Base-by-base conservation (phyloP, 1,140 invertebrate genomes). In the Eriocheir sinensis region DNA sequence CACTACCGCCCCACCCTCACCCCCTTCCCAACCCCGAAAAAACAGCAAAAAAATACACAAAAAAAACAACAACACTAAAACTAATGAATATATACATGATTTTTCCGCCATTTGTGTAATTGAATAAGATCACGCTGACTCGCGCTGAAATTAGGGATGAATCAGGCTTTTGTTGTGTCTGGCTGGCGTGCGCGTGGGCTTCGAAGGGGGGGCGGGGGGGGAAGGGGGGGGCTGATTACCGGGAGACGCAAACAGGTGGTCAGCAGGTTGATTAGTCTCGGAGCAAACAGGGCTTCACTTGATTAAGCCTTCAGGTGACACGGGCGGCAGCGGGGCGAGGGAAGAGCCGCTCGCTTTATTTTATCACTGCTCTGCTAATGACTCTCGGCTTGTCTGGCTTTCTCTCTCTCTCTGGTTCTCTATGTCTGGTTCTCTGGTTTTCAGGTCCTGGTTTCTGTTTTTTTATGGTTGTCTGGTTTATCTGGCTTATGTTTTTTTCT, bases 241-340 rank as follows among this genome's bases (percentile, higher is more conserved):
- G 27, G 60, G 60, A n/a, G 60, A 72, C 21, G 21, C 60, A 72
- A 72, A 72, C 60, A 72, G 21, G 60, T 21, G 60, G 60, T 8
- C 1, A 72, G 21, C 60, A n/a, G 60, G 21, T 72, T 72, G 60
- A 72, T 72, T 72, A 72, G 60, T n/a, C 27, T n/a, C 6, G 60
- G 60, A n/a, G n/a, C 60, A 72, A 72, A 72, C 60, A 72, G 21
- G 60, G 60, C 60, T 72, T 72, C 60, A 72, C 60, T 72, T 72
- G 60, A 72, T 72, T 72, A 72, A 72, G 60, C 60, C 60, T 72
- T 72, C 60, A 72, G 60, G 60, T 72, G 60, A 72, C 60, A 72
- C 60, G 60, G n/a, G 21, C 60, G n/a, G 21, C 60, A 21, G 21
- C 0, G 2, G 60, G 60, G n/a, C 60, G n/a, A 3, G 12, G 60